A percentile compares a stretch with the other conserved stretches of the same genome.
Evolutionary conservation across 2,113 vertebrate species (phyloP).

Genomic region (Diglossa brunneiventris): DNA sequence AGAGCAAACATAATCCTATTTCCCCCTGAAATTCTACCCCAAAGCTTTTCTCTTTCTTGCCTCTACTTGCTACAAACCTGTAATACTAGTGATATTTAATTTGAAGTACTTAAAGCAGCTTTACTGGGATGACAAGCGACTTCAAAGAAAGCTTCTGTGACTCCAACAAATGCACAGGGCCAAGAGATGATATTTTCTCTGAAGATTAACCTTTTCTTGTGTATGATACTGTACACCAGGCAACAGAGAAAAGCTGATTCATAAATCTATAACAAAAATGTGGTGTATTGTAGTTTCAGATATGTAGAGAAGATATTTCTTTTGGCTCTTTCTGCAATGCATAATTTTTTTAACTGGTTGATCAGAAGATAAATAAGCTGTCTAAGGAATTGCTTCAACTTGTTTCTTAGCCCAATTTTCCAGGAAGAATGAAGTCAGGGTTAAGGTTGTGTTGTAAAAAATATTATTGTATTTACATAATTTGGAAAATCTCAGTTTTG

Average conservation of each 20-base stretch:
- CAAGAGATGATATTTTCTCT: slow-evolving; percentile 8
- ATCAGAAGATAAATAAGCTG: not conserved
- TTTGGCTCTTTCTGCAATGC: not conserved
- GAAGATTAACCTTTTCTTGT: slow-evolving; percentile 44
- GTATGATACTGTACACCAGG: not conserved
- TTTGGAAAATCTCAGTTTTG: not conserved
- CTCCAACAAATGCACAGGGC: not conserved
- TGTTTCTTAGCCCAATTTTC: not conserved
- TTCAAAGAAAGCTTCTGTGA: slow-evolving; percentile 39
- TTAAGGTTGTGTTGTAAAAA: not conserved
- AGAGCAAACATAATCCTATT: not conserved
- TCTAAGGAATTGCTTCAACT: not conserved
- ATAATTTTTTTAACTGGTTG: not conserved
- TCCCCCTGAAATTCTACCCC: not conserved
- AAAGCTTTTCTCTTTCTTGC: not conserved
- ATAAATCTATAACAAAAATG: not conserved
- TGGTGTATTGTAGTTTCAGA: not conserved
- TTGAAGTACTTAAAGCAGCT: slow-evolving; percentile 37
- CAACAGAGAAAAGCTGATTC: not conserved
- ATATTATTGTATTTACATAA: not conserved
- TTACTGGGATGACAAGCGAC: slow-evolving; percentile 24
- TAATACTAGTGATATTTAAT: slow-evolving; percentile 38
- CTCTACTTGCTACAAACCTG: not conserved
- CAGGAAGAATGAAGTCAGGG: not conserved
- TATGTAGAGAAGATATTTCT: not conserved